Evolutionary conservation across 2,888 invertebrate species (phyloP), one percentile per base, ranked within the genome.

Genomic region (Epiperipatus broadwayi): DNA sequence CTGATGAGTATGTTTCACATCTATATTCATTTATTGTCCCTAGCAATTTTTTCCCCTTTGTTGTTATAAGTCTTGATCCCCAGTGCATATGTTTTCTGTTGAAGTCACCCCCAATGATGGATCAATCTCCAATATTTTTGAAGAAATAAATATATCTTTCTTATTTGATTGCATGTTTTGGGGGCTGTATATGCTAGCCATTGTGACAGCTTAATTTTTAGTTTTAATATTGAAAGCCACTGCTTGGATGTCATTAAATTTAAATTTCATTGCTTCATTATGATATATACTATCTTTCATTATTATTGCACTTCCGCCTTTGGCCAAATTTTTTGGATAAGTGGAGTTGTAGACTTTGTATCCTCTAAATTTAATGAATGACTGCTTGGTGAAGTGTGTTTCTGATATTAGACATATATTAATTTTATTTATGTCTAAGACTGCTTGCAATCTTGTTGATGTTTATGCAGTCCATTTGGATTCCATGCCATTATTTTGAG

Each of bases 111-210:
- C 29, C 29, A 5, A 29, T 5, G 29, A 29, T 29, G 29, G 16
- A 29, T 4, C 29, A 16, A 5, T 29, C 16, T 4, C 29, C 7
- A 14, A 29, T 4, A 5, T 5, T 4, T 15, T 14, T 16, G 29
- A 29, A 5, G 5, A 29, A 29, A 5, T 29, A 4, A 3, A 15
- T 29, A 29, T 29, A 29, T 5, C 29, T 3, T 4, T 29, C 29
- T 14, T 16, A 4, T 16, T 29, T 29, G 29, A 29, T 29, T 5
- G 14, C 16, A 5, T 29, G 29, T 5, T 5, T 29, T 16, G 29
- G 29, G 29, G 29, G 29, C 29, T 29, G 29, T 29, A 29, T 3
- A 29, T 16, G 5, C 29, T 29, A 14, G 5, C 29, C 16, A 29
- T 4, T 29, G 14, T 29, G 29, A 29, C 4, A 4, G 4, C 4